Conservation (phyloP, 2,888 invertebrate species). For the Tipula unca region DNA sequence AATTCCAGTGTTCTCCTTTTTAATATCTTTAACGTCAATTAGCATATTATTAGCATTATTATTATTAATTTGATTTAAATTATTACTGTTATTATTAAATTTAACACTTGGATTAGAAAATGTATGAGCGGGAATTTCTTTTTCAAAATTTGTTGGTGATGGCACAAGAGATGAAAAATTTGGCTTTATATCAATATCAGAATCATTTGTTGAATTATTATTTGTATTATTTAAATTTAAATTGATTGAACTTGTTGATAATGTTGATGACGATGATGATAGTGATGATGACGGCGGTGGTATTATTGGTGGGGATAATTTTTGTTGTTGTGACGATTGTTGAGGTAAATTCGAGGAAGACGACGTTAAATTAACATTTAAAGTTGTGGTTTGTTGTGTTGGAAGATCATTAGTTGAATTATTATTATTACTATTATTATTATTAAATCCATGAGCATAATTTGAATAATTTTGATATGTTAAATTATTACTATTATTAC, state of each 20-base stretch:
- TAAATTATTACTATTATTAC: slow-evolving; percentile 20
- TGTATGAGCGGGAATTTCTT: slow-evolving; percentile 42
- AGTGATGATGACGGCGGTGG: slow-evolving; percentile 19
- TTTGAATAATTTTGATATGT: slow-evolving; percentile 22
- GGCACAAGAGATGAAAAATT: slow-evolving; percentile 37
- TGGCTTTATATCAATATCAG: slow-evolving; percentile 35
- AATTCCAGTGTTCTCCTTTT: not conserved
- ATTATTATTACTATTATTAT: slow-evolving; percentile 1
- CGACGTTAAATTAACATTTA: slow-evolving; percentile 27
- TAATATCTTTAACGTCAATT: not conserved
- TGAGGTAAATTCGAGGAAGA: slow-evolving; percentile 28
- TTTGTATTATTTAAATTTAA: slow-evolving; percentile 14
- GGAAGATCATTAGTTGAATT: slow-evolving; percentile 28
- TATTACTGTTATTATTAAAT: not conserved
- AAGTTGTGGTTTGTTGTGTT: slow-evolving; percentile 35
- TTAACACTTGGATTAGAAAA: slow-evolving; percentile 39
- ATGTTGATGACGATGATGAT: slow-evolving; percentile 21
- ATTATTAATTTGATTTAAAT: not conserved
- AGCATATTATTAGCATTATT: not conserved
- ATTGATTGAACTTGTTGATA: slow-evolving; percentile 21
- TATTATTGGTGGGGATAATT: slow-evolving; percentile 22
- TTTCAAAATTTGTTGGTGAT: slow-evolving; percentile 41
- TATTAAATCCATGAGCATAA: slow-evolving; percentile 20
- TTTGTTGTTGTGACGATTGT: slow-evolving; percentile 22
- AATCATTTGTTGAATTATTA: not conserved